Percentiles rank a stretch among this genome's conserved stretches.
Evolutionary conservation across 2,113 vertebrate genomes (phyloP).

Genomic region (Girardinichthys multiradiatus): DNA sequence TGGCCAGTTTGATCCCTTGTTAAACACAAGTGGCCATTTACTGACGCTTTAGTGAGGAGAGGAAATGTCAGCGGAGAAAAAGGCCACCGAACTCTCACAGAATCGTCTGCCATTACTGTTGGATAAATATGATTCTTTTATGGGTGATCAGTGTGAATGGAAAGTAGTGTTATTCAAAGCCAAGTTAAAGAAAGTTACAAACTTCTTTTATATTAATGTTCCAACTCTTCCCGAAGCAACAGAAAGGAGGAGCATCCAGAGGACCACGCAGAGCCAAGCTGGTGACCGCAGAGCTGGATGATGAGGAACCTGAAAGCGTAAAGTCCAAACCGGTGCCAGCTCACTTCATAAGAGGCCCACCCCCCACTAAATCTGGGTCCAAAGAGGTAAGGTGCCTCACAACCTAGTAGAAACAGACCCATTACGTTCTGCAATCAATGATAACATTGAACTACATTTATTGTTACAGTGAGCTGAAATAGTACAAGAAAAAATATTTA

Average conservation of each 20-base stretch:
- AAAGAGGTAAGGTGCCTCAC: slow-evolving; percentile 21
- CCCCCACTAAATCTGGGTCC: background rate
- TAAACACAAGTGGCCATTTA: slow-evolving; percentile 74
- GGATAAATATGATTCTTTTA: slow-evolving; percentile 26
- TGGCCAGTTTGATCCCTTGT: slow-evolving; percentile 77
- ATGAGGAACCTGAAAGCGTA: slow-evolving; percentile 5
- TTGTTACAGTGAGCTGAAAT: too few species aligned
- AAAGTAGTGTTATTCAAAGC: slow-evolving; percentile 4
- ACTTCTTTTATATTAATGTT: background rate
- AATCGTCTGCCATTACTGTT: slow-evolving; percentile 30
- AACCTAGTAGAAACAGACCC: background rate
- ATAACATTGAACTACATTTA: background rate
- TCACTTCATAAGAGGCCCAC: slow-evolving; percentile 30
- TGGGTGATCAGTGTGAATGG: background rate
- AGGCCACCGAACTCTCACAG: slow-evolving; percentile 39
- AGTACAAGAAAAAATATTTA: too few species aligned
- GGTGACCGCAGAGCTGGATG: slow-evolving; percentile 1
- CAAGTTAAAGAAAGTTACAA: background rate
- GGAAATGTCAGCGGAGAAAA: slow-evolving; percentile 67
- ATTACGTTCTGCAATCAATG: background rate
- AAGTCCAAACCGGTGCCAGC: slow-evolving; percentile 34
- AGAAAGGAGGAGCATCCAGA: slow-evolving; percentile 56
- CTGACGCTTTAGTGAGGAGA: slow-evolving; percentile 51
- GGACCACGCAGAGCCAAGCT: slow-evolving; percentile 26
- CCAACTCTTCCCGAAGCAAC: slow-evolving; percentile 5